These are phyloP conservation scores for Tineola bisselliella DNA, from an alignment of 2,888 invertebrate species.

Conservation along the genomic window DNA sequence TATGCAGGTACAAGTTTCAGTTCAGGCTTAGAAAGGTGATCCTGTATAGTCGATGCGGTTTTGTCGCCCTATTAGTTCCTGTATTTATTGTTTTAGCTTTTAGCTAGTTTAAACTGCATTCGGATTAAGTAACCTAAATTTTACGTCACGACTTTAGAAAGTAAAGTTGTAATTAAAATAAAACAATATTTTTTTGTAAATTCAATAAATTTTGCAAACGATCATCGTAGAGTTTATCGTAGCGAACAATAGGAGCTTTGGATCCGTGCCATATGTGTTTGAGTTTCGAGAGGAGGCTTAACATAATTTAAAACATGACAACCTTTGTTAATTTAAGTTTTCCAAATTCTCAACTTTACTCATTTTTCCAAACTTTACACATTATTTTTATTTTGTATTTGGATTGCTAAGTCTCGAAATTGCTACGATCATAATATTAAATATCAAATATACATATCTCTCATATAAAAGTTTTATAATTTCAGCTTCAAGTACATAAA, in stretches of 20 bases:
- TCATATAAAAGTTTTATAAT: too few relatives aligned
- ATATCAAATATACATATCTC: too few relatives aligned
- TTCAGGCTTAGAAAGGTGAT: background rate
- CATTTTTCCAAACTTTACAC: background rate
- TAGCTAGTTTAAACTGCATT: background rate
- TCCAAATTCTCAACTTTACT: background rate
- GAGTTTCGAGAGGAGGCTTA: background rate
- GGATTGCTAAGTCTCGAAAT: too few relatives aligned
- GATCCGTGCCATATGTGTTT: background rate
- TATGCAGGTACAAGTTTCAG: background rate
- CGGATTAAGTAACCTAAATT: too few relatives aligned
- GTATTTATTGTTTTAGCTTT: slow-evolving; percentile 14
- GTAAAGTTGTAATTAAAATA: background rate
- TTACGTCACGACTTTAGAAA: too few relatives aligned
- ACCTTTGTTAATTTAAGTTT: background rate
- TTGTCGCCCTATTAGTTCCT: slow-evolving; percentile 12
- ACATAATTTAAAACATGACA: background rate
- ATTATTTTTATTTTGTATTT: too few relatives aligned
- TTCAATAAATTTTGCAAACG: background rate
- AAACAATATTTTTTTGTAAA: background rate
- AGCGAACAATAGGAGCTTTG: background rate
- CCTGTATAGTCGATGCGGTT: slow-evolving; percentile 13
- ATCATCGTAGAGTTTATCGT: background rate
- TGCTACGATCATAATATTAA: too few relatives aligned
- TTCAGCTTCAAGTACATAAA: too few relatives aligned